A percentile compares a stretch with the other conserved stretches of the same genome.
Conservation (phyloP, 2,113 vertebrate species). For the Zosterops japonicus region DNA sequence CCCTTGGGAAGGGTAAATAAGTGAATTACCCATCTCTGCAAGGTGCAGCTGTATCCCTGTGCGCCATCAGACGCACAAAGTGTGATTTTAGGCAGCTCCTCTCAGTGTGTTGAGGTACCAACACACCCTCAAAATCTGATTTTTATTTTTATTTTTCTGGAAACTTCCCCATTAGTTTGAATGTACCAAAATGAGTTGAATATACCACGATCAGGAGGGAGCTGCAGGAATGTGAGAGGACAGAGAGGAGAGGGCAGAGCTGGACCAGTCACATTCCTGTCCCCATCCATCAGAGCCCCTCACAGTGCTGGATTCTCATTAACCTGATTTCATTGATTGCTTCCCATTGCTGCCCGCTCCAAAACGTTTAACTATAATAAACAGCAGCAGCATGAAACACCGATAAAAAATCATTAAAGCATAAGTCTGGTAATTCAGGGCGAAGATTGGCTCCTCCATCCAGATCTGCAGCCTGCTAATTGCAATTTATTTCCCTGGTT, state of each 20-base stretch:
- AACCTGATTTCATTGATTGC: not conserved
- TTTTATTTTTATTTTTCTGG: not conserved
- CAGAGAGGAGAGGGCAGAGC: not conserved
- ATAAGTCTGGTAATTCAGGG: constrained; percentile 22
- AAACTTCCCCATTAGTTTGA: not conserved
- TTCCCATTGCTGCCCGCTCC: not conserved
- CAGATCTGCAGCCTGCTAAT: constrained; percentile 12
- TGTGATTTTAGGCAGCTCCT: accelerated
- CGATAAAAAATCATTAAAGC: constrained; percentile 56
- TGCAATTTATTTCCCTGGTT: constrained; percentile 47
- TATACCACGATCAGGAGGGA: accelerated
- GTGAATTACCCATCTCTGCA: accelerated
- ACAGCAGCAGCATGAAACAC: constrained; percentile 36
- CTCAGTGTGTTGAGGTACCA: accelerated
- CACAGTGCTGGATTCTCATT: not conserved
- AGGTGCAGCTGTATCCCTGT: not conserved
- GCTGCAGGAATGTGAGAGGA: not conserved
- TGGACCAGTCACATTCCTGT: not conserved
- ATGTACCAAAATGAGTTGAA: not conserved
- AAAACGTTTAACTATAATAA: constrained; percentile 19
- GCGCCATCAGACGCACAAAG: accelerated
- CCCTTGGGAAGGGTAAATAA: not conserved
- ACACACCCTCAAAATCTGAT: not conserved
- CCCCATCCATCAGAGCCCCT: not conserved
- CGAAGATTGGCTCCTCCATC: constrained; percentile 33